phyloP scores from a whole-genome alignment of 23 tunicate genomes.

The Styela clava region DNA sequence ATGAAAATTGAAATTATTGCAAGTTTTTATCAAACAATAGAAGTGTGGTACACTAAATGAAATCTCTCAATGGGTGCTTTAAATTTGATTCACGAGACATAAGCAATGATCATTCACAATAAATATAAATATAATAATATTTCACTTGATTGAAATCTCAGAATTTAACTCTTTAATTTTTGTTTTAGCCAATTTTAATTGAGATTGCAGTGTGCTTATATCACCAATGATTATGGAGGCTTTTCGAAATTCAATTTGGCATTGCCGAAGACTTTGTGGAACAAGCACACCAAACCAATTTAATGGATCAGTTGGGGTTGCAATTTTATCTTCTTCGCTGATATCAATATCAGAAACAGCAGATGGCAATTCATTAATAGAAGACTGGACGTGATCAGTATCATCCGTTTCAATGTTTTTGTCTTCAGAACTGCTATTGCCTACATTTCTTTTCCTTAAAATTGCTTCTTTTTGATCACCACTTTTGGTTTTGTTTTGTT shows the following conservation, averaged over 20 bases:
- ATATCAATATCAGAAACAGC: neutral
- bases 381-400: neutral
- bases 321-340: neutral
- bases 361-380: neutral
- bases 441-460: constrained; percentile 22
- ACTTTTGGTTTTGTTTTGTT: neutral
- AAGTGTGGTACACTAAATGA: too few relatives aligned
- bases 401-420: constrained; percentile 1
- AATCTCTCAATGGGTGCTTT: too few relatives aligned
- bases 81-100: too few relatives aligned
- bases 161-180: neutral
- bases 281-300: constrained; percentile 69
- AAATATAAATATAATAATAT: too few relatives aligned
- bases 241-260: constrained; percentile 42
- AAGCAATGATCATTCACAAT: too few relatives aligned
- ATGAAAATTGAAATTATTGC: too few relatives aligned
- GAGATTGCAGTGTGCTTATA: neutral
- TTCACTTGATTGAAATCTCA: too few relatives aligned
- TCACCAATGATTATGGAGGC: constrained; percentile 20
- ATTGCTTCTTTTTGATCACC: neutral
- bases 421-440: neutral
- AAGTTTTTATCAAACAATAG: too few relatives aligned
- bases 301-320: constrained; percentile 27
- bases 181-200: neutral
- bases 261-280: constrained; percentile 48